These are phyloP conservation scores for Oenanthe oenanthe DNA, from an alignment of 2,113 vertebrate genomes.

Conservation along the genomic window DNA sequence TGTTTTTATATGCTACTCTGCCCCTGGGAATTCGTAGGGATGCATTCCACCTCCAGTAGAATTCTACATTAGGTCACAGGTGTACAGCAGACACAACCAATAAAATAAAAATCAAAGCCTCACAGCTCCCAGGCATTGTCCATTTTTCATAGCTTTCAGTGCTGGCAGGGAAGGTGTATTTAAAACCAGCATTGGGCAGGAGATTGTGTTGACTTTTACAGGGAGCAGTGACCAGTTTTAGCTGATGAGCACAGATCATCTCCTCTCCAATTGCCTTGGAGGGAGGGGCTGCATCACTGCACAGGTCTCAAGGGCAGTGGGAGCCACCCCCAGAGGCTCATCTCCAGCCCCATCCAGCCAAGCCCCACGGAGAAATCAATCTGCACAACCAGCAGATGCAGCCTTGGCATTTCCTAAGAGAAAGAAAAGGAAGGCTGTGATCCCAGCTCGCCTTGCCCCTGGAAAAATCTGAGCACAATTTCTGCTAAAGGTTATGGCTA, in stretches of 20 bases:
- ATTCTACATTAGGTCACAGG: background rate
- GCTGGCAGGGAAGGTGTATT: background rate
- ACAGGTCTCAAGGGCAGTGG: background rate
- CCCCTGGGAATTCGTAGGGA: background rate
- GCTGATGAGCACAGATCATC: background rate
- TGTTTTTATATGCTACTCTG: background rate
- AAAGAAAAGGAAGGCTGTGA: background rate
- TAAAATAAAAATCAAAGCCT: background rate
- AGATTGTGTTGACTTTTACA: rapidly evolving
- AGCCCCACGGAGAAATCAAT: background rate
- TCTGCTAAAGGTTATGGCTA: background rate
- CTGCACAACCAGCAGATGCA: background rate
- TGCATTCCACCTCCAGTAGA: background rate
- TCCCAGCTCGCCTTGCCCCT: background rate
- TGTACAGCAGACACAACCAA: background rate
- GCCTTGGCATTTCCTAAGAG: background rate
- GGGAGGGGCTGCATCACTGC: background rate
- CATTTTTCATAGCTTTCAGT: background rate
- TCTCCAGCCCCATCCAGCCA: background rate
- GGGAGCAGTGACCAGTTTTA: background rate
- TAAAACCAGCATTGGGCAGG: background rate
- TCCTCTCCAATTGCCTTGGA: background rate
- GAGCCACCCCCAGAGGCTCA: background rate
- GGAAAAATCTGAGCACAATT: background rate
- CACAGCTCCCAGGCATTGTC: background rate